Evolutionary conservation across 2,888 invertebrate genomes (phyloP).

Genomic region (Agrypnus murinus): DNA sequence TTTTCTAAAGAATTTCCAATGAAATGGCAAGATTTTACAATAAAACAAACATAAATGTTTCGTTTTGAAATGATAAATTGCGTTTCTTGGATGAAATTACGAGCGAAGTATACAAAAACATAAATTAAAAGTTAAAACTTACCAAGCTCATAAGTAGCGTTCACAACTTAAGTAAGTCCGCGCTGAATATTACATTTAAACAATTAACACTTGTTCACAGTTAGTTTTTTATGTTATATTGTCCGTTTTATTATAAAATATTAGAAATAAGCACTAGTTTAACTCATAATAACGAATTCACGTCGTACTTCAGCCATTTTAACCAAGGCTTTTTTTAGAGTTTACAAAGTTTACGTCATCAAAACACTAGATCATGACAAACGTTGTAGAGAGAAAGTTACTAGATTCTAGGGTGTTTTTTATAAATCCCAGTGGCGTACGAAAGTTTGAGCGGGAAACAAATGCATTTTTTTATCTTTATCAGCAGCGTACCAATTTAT

Average conservation of each 20-base stretch:
- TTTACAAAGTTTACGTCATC: slow-evolving; percentile 50
- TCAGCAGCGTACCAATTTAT: no score
- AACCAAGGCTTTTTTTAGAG: slow-evolving; percentile 38
- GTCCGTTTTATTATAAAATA: neutral
- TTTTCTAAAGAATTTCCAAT: no score
- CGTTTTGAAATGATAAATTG: neutral
- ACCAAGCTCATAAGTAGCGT: slow-evolving; percentile 1
- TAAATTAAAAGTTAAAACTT: slow-evolving; percentile 2
- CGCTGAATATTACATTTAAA: neutral
- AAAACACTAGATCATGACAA: slow-evolving; percentile 13
- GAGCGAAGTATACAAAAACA: slow-evolving; percentile 15
- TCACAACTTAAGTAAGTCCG: neutral
- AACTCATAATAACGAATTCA: neutral
- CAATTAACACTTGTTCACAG: neutral
- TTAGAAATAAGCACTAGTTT: neutral
- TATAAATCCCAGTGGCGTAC: neutral
- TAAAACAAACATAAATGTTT: no score
- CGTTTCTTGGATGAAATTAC: neutral
- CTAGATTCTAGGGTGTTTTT: slow-evolving; percentile 15
- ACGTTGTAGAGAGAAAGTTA: neutral
- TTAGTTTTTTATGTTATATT: neutral
- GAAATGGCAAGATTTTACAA: no score
- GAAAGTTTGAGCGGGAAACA: neutral
- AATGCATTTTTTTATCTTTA: no score
- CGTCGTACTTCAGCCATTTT: slow-evolving; percentile 43